phyloP scores from a whole-genome alignment of 2,797 vertebrate species.

The Sitta carolinensis region DNA sequence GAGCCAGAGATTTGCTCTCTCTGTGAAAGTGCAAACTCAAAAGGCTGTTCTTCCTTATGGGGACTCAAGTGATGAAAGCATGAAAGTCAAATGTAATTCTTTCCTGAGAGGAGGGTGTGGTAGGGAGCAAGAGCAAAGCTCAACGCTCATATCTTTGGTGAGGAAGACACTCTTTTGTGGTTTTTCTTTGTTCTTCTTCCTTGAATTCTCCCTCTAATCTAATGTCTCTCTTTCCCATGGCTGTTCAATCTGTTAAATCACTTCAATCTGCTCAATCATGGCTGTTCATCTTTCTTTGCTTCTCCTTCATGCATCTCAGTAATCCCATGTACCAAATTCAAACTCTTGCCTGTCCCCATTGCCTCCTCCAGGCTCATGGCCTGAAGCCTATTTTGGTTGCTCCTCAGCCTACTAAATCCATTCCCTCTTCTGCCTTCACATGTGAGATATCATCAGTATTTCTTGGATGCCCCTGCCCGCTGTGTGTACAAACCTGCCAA shows the following conservation, averaged over 20 bases:
- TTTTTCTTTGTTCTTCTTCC: not conserved
- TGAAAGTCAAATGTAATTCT: not conserved
- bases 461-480: not conserved
- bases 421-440: not conserved
- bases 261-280: too few species aligned
- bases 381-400: not conserved
- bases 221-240: not conserved
- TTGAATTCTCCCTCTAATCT: not conserved
- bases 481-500: constrained; percentile 35
- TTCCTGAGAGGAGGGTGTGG: not conserved
- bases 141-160: not conserved
- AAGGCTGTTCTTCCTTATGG: not conserved
- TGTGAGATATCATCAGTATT: not conserved
- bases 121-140: not conserved
- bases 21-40: not conserved
- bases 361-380: not conserved
- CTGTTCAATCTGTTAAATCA: not conserved
- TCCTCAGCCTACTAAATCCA: not conserved
- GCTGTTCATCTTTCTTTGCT: not conserved
- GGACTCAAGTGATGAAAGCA: not conserved
- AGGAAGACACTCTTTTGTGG: not conserved
- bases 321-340: not conserved
- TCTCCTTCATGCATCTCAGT: not conserved
- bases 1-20: not conserved
- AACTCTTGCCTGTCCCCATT: not conserved